A percentile compares a stretch with the other conserved stretches of the same genome.
phyloP scores from a whole-genome alignment of 2,888 invertebrate genomes.

The Drosophila fungiperda region DNA sequence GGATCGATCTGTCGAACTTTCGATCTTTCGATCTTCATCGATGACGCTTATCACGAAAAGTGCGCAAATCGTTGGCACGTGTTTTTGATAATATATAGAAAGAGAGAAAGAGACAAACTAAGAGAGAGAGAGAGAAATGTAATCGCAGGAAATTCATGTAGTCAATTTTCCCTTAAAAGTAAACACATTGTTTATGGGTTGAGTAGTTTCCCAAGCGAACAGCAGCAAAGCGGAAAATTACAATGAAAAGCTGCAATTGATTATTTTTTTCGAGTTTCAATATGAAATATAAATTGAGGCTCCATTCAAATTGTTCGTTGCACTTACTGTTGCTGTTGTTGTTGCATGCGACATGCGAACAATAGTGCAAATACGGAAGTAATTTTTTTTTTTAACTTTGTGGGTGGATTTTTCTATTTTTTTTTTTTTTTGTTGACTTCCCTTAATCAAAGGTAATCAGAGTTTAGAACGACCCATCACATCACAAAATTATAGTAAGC shows the following conservation, averaged over 20 bases:
- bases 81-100: conserved; percentile 10
- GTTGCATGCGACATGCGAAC: conserved; percentile 61
- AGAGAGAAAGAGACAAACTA: not conserved
- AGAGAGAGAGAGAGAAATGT: not conserved
- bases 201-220: conserved; percentile 40
- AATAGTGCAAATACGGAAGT: conserved; percentile 51
- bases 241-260: conserved; percentile 55
- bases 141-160: not conserved
- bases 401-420: conserved; percentile 13
- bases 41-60: conserved; percentile 50
- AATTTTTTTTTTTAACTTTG: conserved; percentile 33
- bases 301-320: conserved; percentile 18
- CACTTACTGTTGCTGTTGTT: conserved; percentile 16
- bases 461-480: conserved; percentile 14
- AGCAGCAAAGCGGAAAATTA: conserved; percentile 52
- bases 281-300: conserved; percentile 39
- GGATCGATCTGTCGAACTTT: not conserved
- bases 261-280: conserved; percentile 25
- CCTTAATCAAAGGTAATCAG: conserved; percentile 15
- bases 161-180: conserved; percentile 9
- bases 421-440: not conserved
- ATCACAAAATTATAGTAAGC: conserved; percentile 21
- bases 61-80: conserved; percentile 20
- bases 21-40: conserved; percentile 4
- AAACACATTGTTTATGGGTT: conserved; percentile 30